Conservation (phyloP, 2,797 vertebrate genomes). For the Sebastes wilsoni region DNA sequence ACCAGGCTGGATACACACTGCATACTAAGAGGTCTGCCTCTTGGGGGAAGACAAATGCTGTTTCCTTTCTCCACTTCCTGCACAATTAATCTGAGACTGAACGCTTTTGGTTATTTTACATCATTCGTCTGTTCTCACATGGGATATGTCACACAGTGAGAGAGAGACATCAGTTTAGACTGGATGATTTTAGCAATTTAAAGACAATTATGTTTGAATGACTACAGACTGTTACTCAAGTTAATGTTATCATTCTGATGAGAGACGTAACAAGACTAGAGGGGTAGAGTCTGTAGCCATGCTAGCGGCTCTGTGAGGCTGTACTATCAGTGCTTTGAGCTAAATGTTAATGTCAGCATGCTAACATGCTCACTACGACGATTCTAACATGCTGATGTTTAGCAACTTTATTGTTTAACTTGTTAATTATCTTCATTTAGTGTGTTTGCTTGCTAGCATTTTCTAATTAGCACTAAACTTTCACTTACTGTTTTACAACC, state of each 20-base stretch:
- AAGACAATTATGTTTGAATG: background rate
- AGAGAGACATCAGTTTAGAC: background rate
- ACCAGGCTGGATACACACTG: constrained; percentile 35
- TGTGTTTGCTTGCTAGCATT: background rate
- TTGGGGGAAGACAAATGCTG: constrained; percentile 57
- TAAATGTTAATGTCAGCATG: background rate
- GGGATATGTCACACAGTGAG: background rate
- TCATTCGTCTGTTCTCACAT: constrained; percentile 10
- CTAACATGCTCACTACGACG: background rate
- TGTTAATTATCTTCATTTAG: background rate
- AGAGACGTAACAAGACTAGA: background rate
- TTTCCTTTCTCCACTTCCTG: constrained; percentile 55
- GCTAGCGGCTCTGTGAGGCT: background rate
- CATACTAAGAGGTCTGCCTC: constrained; percentile 58
- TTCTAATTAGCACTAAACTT: background rate
- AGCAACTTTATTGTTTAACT: too few species aligned
- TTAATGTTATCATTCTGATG: background rate
- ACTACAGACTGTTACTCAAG: background rate
- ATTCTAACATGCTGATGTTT: background rate
- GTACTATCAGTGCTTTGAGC: background rate
- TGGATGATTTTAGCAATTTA: constrained; percentile 2
- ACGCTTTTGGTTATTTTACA: constrained; percentile 10
- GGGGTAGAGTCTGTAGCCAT: background rate
- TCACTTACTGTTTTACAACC: background rate
- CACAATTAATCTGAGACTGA: constrained; percentile 57